phyloP scores from a whole-genome alignment of 2,888 invertebrate genomes.

The Ditula angustiorana region DNA sequence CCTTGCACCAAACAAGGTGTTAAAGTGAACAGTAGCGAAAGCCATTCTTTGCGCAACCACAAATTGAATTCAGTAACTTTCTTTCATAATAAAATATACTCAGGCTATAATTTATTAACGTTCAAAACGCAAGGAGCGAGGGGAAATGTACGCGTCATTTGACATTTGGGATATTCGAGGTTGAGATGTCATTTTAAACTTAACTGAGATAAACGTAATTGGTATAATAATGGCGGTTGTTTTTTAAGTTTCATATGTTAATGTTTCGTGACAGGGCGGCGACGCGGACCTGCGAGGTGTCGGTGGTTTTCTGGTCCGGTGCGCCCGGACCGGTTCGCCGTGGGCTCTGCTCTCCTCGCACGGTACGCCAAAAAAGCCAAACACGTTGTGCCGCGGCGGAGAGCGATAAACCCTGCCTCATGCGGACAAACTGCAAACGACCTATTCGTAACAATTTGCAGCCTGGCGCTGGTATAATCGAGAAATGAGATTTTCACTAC shows the following conservation, averaged over 20 bases:
- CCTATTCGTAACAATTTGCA: slow-evolving; percentile 79
- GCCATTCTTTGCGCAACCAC: slow-evolving; percentile 61
- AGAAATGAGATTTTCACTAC: slow-evolving; percentile 19
- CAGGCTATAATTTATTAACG: slow-evolving; percentile 19
- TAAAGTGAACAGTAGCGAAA: slow-evolving; percentile 63
- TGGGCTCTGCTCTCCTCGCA: slow-evolving; percentile 59
- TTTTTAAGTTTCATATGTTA: slow-evolving; percentile 77
- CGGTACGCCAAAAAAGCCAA: slow-evolving; percentile 74
- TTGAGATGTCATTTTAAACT: slow-evolving; percentile 56
- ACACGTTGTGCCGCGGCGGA: slow-evolving; percentile 70
- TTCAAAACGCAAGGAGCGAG: slow-evolving; percentile 21
- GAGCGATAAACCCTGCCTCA: slow-evolving; percentile 78
- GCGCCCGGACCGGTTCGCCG: slow-evolving; percentile 79
- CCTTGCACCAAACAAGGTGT: slow-evolving; percentile 71
- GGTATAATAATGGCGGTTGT: slow-evolving; percentile 69
- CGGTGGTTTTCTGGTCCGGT: slow-evolving; percentile 83
- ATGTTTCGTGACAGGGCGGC: slow-evolving; percentile 82
- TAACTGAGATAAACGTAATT: slow-evolving; percentile 62
- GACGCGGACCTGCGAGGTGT: slow-evolving; percentile 73
- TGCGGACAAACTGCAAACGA: slow-evolving; percentile 72
- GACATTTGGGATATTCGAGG: slow-evolving; percentile 46
- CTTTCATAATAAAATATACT: slow-evolving; percentile 54
- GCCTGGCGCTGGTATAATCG: slow-evolving; percentile 43
- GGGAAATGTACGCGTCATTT: slow-evolving; percentile 52
- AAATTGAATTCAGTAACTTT: slow-evolving; percentile 58